These are phyloP conservation scores for Chorisops tibialis DNA, from an alignment of 2,888 invertebrate species.

Conservation along the genomic window DNA sequence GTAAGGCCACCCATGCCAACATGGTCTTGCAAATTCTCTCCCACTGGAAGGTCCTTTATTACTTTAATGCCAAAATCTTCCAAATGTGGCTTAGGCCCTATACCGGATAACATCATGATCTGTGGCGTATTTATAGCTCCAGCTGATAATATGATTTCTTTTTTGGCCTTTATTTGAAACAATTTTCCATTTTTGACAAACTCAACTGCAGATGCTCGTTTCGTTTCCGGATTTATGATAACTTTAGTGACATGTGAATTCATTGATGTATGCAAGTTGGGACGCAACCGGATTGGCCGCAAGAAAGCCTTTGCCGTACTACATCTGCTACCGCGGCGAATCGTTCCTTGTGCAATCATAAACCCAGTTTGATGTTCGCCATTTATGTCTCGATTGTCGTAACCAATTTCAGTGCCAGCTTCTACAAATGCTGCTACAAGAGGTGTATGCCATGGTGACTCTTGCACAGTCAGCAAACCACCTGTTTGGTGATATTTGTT, in stretches of 20 bases:
- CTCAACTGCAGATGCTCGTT: constrained; percentile 76
- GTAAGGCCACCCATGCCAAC: constrained; percentile 74
- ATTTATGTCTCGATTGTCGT: constrained; percentile 78
- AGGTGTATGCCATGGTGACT: constrained; percentile 80
- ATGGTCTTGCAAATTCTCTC: constrained; percentile 83
- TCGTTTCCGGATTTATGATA: constrained; percentile 69
- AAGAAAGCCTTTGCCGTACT: constrained; percentile 86
- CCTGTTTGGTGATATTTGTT: constrained; percentile 68
- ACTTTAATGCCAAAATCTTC: constrained; percentile 68
- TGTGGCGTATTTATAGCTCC: constrained; percentile 92
- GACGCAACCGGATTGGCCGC: constrained; percentile 69
- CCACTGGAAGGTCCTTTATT: constrained; percentile 71
- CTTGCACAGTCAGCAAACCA: constrained; percentile 75
- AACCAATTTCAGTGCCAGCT: constrained; percentile 78
- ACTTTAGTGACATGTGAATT: constrained; percentile 75
- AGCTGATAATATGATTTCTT: constrained; percentile 83
- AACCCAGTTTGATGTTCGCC: constrained; percentile 76
- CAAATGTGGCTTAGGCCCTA: constrained; percentile 71
- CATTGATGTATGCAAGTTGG: constrained; percentile 77
- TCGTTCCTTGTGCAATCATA: constrained; percentile 79
- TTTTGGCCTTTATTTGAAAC: constrained; percentile 68
- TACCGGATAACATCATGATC: constrained; percentile 84
- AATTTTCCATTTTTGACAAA: constrained; percentile 70
- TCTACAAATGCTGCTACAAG: constrained; percentile 78
- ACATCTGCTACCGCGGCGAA: constrained; percentile 74